phyloP scores from a whole-genome alignment of 1,140 invertebrate genomes.

The Pseudoatta argentina region DNA sequence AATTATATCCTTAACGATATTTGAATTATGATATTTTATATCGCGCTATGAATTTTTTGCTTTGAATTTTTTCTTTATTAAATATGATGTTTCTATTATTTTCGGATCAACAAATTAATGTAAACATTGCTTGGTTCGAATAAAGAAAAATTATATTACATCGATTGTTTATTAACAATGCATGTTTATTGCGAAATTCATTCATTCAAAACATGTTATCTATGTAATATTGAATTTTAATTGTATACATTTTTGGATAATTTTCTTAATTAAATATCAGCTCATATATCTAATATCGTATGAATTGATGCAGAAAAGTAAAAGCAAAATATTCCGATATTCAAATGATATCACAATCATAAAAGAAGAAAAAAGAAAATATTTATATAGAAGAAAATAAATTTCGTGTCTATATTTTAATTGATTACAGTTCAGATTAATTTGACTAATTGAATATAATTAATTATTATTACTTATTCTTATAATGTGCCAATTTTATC shows the following conservation, averaged over 20 bases:
- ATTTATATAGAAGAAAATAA: neutral
- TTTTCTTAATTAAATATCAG: slow-evolving; percentile 2
- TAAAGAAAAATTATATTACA: slow-evolving; percentile 9
- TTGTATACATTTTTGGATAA: slow-evolving; percentile 27
- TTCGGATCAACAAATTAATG: neutral
- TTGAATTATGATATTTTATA: slow-evolving; percentile 6
- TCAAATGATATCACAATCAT: neutral
- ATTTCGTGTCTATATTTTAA: neutral
- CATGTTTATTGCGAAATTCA: neutral
- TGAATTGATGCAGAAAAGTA: slow-evolving; percentile 9
- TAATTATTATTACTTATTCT: slow-evolving; percentile 6
- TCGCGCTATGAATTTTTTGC: neutral
- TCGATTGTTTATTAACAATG: slow-evolving; percentile 17
- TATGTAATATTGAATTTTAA: slow-evolving; percentile 10
- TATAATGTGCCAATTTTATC: neutral
- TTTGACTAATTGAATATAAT: neutral
- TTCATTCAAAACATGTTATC: slow-evolving; percentile 3
- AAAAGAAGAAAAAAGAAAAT: neutral
- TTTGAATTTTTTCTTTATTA: slow-evolving; percentile 4
- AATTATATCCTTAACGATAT: slow-evolving; percentile 17
- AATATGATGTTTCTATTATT: neutral
- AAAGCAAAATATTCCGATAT: neutral
- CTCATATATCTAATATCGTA: neutral
- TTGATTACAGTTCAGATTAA: neutral
- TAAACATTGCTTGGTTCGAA: neutral